Conservation (phyloP, 2,888 invertebrate species). For the Acanthosepion esculentum region DNA sequence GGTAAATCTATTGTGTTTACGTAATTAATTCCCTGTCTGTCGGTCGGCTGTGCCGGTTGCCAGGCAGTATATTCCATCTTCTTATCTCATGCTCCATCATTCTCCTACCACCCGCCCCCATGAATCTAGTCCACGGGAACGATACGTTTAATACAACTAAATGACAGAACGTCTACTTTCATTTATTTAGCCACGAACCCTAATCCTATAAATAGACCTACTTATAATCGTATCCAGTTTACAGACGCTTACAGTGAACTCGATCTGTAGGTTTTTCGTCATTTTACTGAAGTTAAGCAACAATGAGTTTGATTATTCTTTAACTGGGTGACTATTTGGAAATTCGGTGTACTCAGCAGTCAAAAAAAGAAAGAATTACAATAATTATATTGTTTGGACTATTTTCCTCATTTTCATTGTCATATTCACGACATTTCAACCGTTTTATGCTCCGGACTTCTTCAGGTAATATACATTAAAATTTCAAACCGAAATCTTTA, state of each 20-base stretch:
- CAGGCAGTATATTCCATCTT: not conserved
- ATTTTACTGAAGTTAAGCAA: no score
- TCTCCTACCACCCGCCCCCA: not conserved
- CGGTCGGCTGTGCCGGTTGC: not conserved
- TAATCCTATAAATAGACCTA: not conserved
- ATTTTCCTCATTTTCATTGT: no score
- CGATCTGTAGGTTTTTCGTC: no score
- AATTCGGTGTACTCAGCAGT: no score
- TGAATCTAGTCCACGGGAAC: not conserved
- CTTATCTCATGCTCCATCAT: not conserved
- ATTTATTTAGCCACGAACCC: not conserved
- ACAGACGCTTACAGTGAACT: not conserved
- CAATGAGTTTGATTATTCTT: no score
- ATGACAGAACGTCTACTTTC: not conserved
- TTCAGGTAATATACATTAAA: no score
- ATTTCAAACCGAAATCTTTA: no score
- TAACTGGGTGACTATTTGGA: no score
- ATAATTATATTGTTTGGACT: no score
- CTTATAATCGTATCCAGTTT: not conserved
- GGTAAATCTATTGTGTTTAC: slow-evolving; percentile 3
- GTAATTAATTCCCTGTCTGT: slow-evolving; percentile 33
- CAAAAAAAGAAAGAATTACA: no score
- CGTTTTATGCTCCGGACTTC: no score
- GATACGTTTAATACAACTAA: not conserved
- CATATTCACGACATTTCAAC: no score